Conservation (phyloP, 2,797 vertebrate species). For the Morus bassanus region DNA sequence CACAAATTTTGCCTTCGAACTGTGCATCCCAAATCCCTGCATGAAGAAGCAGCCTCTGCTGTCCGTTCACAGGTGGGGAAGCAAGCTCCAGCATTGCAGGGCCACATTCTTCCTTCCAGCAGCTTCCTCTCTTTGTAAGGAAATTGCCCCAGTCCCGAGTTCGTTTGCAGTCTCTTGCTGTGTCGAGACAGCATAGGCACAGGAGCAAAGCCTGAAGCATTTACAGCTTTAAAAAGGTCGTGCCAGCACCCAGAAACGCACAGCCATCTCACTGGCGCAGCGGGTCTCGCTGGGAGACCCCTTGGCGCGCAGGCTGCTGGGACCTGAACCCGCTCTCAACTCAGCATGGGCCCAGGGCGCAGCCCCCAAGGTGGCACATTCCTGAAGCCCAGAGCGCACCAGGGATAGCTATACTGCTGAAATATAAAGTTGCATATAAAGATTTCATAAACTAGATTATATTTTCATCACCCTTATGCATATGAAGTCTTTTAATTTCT, state of each 20-base stretch:
- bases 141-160: background rate
- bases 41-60: background rate
- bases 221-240: background rate
- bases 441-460: conserved; percentile 72
- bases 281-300: fast-evolving
- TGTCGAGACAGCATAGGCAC: fast-evolving
- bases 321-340: fast-evolving
- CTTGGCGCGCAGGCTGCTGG: fast-evolving
- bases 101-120: background rate
- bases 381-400: background rate
- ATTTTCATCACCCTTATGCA: conserved; percentile 72
- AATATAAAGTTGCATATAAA: conserved; percentile 56
- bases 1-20: background rate
- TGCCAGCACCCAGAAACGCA: background rate
- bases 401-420: conserved; percentile 22
- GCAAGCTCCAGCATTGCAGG: fast-evolving
- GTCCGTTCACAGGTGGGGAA: fast-evolving
- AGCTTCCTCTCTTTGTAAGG: background rate
- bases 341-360: background rate
- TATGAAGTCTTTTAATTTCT: conserved; percentile 72
- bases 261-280: background rate
- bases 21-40: background rate
- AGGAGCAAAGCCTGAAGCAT: background rate
- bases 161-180: fast-evolving
- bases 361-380: background rate